Evolutionary conservation across 2,113 vertebrate genomes (phyloP), one percentile per base, ranked within the genome.

Genomic region (Lanius collurio): DNA sequence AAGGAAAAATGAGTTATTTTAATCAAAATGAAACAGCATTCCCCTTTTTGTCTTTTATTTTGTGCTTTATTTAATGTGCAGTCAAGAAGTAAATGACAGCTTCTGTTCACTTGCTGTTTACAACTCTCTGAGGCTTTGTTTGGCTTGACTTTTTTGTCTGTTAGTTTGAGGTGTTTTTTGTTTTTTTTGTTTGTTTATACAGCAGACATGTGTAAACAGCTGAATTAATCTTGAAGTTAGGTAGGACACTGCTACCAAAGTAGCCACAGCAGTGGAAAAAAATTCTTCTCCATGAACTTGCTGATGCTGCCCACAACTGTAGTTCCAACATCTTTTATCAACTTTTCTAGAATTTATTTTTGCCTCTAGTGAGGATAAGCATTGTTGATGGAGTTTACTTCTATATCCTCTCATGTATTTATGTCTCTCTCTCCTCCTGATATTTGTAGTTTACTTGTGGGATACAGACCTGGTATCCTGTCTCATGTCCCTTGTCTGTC

Each of bases 401-500:
- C 67, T 80, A 3, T 70, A 73, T 44, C 4, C 6, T 64, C 15
- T 71, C 11, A 11, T 35, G 11, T 7, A 3, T 42, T 41, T 27
- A 20, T 78, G 4, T 57, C 15, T 79, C 9, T 2, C 8, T 67
- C 7, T 50, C 6, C 30, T 68, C 52, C 31, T 79, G 23, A 15
- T 83, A 86, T 64, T 80, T 77, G 42, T 46, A 42, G 14, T 75
- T 87, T 65, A 39, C 55, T 84, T n/a, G 31, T 57, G 44, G 12
- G 52, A 1, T 42, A 37, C 14, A 57, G 26, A 18, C 20, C 62
- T 56, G 33, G 3, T 19, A 16, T 42, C n/a, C 20, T 0, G 0
- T 52, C 24, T 16, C 0, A 1, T 27, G 14, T 50, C 19, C 7
- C 2, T 83, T 4, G 1, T 26, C n/a, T 9, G 4, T 33, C 7